These are phyloP conservation scores for Melitaea cinxia DNA, from an alignment of 1,140 invertebrate genomes.

Conservation along the genomic window DNA sequence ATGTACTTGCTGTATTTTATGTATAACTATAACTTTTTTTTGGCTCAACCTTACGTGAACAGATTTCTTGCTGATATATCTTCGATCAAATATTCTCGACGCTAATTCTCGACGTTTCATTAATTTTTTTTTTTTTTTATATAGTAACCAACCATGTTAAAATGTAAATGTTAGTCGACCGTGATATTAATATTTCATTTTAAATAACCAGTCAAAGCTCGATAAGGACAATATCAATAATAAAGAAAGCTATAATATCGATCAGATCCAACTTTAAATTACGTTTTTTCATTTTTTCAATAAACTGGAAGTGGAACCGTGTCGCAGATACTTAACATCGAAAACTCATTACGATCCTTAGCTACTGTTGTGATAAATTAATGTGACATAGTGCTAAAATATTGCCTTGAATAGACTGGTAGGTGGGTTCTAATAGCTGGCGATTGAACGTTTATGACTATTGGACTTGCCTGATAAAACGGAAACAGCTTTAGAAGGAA, in stretches of 20 bases:
- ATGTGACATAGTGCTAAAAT: not conserved
- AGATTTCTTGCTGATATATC: too few species aligned
- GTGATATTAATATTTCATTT: too few species aligned
- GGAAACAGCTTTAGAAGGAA: not conserved
- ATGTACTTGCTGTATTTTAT: too few species aligned
- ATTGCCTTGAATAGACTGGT: conserved; percentile 30
- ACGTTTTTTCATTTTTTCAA: not conserved
- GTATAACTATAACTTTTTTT: too few species aligned
- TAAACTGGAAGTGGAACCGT: not conserved
- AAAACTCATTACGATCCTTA: not conserved
- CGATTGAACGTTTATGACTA: conserved; percentile 50
- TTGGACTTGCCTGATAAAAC: conserved; percentile 1
- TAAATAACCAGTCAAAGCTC: too few species aligned
- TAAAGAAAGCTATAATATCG: not conserved
- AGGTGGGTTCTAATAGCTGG: conserved; percentile 57
- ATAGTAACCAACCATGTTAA: too few species aligned
- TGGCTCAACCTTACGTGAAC: too few species aligned
- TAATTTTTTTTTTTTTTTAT: too few species aligned
- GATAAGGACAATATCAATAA: not conserved
- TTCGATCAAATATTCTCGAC: too few species aligned
- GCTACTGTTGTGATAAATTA: conserved; percentile 3
- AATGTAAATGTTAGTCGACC: too few species aligned
- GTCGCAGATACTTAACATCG: conserved; percentile 1
- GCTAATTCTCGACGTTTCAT: too few species aligned
- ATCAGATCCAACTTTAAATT: not conserved